Percentiles rank a stretch among this genome's conserved stretches.
These are phyloP conservation scores for Pelmatolapia mariae DNA, from an alignment of 2,113 vertebrate genomes.

Conservation along the genomic window DNA sequence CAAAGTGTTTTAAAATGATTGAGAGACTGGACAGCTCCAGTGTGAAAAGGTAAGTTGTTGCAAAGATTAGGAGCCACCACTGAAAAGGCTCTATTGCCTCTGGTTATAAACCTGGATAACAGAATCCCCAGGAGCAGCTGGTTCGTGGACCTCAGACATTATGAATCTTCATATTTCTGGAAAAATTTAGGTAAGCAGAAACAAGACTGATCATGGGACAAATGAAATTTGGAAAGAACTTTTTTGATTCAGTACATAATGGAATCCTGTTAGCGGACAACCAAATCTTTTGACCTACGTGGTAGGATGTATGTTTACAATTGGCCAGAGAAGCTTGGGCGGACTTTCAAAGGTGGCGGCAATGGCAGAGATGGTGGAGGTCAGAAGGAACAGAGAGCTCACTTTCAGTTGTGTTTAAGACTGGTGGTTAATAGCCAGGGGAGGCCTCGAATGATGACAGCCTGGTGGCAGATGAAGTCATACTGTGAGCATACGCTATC, in stretches of 20 bases:
- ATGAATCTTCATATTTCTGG: background rate
- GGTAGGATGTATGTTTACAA: background rate
- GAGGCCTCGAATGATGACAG: background rate
- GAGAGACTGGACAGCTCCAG: background rate
- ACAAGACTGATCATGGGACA: background rate
- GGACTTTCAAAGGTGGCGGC: background rate
- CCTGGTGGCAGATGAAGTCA: background rate
- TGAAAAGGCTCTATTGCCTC: background rate
- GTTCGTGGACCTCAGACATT: background rate
- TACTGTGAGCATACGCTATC: background rate
- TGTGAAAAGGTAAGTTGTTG: background rate
- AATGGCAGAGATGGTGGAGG: background rate
- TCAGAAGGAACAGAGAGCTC: background rate
- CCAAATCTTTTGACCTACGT: background rate
- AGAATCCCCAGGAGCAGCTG: background rate
- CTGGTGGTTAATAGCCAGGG: background rate
- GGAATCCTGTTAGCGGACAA: background rate
- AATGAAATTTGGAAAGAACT: background rate
- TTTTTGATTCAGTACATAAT: background rate
- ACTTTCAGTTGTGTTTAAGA: background rate
- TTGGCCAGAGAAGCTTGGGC: background rate
- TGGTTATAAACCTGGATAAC: background rate
- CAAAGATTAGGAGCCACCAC: no score
- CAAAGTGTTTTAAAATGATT: background rate
- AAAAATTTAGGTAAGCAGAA: background rate